Conservation (phyloP, 2,797 vertebrate genomes). For the Diceros bicornis region DNA sequence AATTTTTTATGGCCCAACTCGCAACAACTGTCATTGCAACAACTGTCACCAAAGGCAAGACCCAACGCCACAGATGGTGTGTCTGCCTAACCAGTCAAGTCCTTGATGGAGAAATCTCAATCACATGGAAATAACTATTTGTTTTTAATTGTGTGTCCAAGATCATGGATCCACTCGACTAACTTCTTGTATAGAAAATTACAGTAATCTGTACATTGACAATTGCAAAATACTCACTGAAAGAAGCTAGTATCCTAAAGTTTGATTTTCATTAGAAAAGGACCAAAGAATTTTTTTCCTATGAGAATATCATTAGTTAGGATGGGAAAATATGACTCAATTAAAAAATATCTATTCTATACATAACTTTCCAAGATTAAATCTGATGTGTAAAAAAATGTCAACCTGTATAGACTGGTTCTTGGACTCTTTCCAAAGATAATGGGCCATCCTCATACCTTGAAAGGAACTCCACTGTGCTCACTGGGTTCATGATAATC, state of each 20-base stretch:
- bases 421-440: constrained; percentile 58
- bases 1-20: not conserved
- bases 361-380: constrained; percentile 64
- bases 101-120: constrained; percentile 7
- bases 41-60: not conserved
- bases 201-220: not conserved
- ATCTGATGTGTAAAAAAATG: not conserved
- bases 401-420: constrained; percentile 11
- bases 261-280: constrained; percentile 67
- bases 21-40: not conserved
- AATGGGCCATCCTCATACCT: constrained; percentile 53
- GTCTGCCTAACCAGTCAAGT: constrained; percentile 35
- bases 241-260: constrained; percentile 5
- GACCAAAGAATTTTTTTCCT: not conserved
- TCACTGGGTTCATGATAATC: not conserved
- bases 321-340: constrained; percentile 34
- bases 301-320: constrained; percentile 9
- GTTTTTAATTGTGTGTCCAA: constrained; percentile 58
- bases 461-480: constrained; percentile 32
- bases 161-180: constrained; percentile 8
- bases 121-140: constrained; percentile 54
- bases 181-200: constrained; percentile 37
- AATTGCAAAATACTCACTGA: not conserved
- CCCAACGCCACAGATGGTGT: not conserved
- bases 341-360: constrained; percentile 40